Percentiles rank a stretch among this genome's conserved stretches.
Conservation (phyloP, 2,888 invertebrate genomes). For the Peribatodes rhomboidaria region DNA sequence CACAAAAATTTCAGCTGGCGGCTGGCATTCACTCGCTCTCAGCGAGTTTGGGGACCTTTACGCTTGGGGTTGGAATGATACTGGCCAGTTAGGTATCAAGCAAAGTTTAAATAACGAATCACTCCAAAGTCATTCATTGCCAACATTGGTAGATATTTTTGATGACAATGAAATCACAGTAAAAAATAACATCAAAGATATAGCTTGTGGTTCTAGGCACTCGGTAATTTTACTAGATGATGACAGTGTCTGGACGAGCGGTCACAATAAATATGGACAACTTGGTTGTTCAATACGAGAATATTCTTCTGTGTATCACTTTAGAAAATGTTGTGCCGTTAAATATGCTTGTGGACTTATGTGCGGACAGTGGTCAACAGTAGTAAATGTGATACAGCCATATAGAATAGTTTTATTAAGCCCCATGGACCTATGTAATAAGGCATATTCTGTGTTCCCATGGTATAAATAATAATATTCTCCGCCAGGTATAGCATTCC, state of each 20-base stretch:
- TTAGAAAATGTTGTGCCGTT: constrained; percentile 64
- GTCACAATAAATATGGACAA: constrained; percentile 94
- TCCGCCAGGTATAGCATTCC: too few relatives aligned
- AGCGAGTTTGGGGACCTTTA: constrained; percentile 94
- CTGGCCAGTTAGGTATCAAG: constrained; percentile 92
- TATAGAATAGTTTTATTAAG: neutral
- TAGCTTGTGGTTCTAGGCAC: constrained; percentile 92
- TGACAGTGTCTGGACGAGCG: constrained; percentile 90
- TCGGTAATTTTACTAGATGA: constrained; percentile 90
- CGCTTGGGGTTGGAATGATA: constrained; percentile 96
- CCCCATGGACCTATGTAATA: too few relatives aligned
- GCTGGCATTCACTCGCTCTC: constrained; percentile 94
- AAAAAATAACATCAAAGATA: constrained; percentile 83
- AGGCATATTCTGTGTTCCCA: too few relatives aligned
- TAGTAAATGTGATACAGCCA: constrained; percentile 39
- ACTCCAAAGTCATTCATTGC: constrained; percentile 65
- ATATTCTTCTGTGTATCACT: constrained; percentile 60
- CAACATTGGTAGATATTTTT: constrained; percentile 72
- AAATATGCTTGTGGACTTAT: constrained; percentile 53
- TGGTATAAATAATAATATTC: too few relatives aligned
- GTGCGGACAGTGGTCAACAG: constrained; percentile 77
- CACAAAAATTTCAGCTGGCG: constrained; percentile 90
- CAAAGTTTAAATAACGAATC: constrained; percentile 59
- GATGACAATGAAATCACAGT: constrained; percentile 76
- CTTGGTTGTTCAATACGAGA: constrained; percentile 81